Evolutionary conservation across 2,888 invertebrate genomes (phyloP).

Genomic region (Cacoxenus indagator): DNA sequence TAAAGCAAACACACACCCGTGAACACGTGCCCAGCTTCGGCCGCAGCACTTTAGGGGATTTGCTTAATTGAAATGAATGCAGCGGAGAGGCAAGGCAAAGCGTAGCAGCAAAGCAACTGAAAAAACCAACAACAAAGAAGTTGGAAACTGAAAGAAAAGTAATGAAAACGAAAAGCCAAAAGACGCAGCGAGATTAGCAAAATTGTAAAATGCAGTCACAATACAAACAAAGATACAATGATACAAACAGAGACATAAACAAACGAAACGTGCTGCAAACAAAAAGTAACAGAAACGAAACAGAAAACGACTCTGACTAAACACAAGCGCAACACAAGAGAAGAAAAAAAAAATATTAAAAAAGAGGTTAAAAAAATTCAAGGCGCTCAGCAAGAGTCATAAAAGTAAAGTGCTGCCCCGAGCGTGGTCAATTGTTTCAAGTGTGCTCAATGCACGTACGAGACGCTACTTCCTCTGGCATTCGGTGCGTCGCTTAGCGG

Average conservation of each 20-base stretch:
- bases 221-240: constrained; percentile 10
- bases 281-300: background rate
- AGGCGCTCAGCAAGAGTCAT: background rate
- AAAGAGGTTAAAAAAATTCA: background rate
- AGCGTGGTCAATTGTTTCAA: constrained; percentile 9
- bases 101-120: background rate
- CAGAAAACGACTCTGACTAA: constrained; percentile 32
- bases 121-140: background rate
- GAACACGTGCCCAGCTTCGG: background rate
- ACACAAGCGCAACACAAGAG: constrained; percentile 37
- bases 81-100: constrained; percentile 30
- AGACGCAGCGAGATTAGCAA: constrained; percentile 10
- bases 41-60: constrained; percentile 63
- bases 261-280: constrained; percentile 33
- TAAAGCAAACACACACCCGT: background rate
- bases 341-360: background rate
- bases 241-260: constrained; percentile 17
- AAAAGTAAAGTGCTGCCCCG: constrained; percentile 5
- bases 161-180: constrained; percentile 5
- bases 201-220: background rate
- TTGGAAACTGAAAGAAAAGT: background rate
- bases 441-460: background rate
- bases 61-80: constrained; percentile 64
- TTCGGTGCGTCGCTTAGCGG: background rate
- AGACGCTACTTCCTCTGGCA: background rate